A percentile compares a stretch with the other conserved stretches of the same genome.
These are phyloP conservation scores for Gnatocerus cornutus DNA, from an alignment of 2,888 invertebrate species.

Conservation along the genomic window DNA sequence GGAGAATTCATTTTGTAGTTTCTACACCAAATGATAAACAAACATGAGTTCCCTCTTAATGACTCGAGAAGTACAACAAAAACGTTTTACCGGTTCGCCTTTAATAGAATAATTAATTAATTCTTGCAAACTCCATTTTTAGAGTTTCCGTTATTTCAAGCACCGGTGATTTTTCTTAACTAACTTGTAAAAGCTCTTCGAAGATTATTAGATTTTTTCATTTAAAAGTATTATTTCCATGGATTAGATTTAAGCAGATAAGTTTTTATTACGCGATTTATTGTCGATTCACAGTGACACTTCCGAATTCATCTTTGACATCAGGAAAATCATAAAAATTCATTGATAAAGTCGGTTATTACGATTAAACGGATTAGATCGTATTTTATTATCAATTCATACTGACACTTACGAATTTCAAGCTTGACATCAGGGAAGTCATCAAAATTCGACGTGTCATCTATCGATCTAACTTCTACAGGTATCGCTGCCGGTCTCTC, in stretches of 20 bases:
- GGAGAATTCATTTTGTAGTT: background rate
- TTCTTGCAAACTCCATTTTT: background rate
- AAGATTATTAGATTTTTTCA: too few species aligned
- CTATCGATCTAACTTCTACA: conserved; percentile 98
- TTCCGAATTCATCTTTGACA: too few species aligned
- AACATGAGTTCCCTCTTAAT: background rate
- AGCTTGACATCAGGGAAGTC: conserved; percentile 99
- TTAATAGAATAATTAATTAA: conserved; percentile 16
- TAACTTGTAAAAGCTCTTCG: background rate
- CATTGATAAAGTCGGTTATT: too few species aligned
- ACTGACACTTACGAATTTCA: conserved; percentile 94
- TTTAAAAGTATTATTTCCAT: too few species aligned
- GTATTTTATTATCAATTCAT: too few species aligned
- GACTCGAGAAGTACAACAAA: background rate
- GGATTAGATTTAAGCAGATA: too few species aligned
- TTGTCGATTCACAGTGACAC: too few species aligned
- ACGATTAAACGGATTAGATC: too few species aligned
- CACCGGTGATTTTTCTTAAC: background rate
- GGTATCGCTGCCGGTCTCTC: conserved; percentile 98
- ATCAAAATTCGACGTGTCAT: conserved; percentile 99
- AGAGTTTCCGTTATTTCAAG: conserved; percentile 10
- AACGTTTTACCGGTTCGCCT: background rate
- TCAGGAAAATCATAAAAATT: too few species aligned
- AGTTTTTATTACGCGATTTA: too few species aligned
- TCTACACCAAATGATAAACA: background rate